phyloP scores from a whole-genome alignment of 2,888 invertebrate species.

The Lasiommata megera region DNA sequence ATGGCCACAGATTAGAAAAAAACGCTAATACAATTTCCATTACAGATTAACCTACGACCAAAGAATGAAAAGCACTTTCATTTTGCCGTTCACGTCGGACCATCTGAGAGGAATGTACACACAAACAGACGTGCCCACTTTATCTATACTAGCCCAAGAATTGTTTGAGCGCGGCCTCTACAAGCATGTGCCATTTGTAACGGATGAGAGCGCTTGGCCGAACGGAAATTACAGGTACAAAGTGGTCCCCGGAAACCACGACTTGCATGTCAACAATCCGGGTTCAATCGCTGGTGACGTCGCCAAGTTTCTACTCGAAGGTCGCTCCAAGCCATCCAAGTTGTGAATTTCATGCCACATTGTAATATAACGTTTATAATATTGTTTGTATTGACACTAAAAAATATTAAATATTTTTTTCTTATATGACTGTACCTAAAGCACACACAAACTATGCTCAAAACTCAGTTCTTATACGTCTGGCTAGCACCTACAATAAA shows the following conservation, averaged over 20 bases:
- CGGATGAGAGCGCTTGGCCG: conserved; percentile 50
- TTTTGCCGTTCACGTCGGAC: conserved; percentile 47
- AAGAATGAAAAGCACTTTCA: conserved; percentile 53
- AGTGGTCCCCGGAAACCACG: conserved; percentile 79
- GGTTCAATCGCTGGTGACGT: conserved; percentile 71
- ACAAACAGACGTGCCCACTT: conserved; percentile 43
- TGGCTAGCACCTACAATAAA: too few relatives aligned
- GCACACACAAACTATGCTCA: too few relatives aligned
- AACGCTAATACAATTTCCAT: neutral
- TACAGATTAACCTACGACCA: conserved; percentile 54
- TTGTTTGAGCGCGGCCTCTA: conserved; percentile 42
- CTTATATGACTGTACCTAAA: too few relatives aligned
- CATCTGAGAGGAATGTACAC: conserved; percentile 47
- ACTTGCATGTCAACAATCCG: conserved; percentile 81
- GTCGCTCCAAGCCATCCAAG: conserved; percentile 29
- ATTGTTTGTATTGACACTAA: too few relatives aligned
- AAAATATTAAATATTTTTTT: too few relatives aligned
- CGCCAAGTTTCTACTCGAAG: conserved; percentile 46
- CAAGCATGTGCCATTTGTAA: conserved; percentile 43
- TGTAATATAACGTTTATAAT: too few relatives aligned
- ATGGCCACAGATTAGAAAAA: too few relatives aligned
- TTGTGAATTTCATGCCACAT: conserved; percentile 17
- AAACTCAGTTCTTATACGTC: too few relatives aligned
- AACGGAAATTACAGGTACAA: conserved; percentile 49
- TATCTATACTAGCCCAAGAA: conserved; percentile 46